phyloP scores from a whole-genome alignment of 1,140 invertebrate species.

The Lucilia sericata region DNA sequence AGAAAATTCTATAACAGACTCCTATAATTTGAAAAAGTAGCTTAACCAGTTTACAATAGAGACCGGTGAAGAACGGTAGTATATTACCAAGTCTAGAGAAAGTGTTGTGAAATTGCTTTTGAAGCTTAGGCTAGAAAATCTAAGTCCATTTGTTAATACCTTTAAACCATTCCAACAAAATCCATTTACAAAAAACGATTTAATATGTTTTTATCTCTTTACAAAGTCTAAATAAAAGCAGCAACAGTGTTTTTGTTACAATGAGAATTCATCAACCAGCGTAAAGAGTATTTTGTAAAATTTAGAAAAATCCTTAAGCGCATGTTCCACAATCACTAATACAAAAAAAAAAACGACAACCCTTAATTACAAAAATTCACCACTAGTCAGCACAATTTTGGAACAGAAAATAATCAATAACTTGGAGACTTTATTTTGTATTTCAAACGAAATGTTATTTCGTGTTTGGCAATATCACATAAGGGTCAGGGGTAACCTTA shows the following conservation, averaged over 20 bases:
- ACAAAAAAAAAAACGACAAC: neutral
- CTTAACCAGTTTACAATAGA: no score
- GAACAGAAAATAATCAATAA: neutral
- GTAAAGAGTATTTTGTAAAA: neutral
- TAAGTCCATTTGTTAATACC: no score
- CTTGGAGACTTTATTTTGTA: neutral
- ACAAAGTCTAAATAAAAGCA: neutral
- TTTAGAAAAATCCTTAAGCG: neutral
- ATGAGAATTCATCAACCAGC: neutral
- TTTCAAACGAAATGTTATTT: neutral
- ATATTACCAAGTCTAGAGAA: no score
- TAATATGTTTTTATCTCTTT: neutral
- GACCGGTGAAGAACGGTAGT: no score
- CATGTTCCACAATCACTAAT: neutral
- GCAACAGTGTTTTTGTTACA: conserved; percentile 7
- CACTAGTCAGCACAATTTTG: neutral
- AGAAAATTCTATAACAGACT: no score
- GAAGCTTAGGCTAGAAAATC: no score
- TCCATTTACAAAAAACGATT: neutral
- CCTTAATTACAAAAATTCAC: neutral
- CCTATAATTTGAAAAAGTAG: no score
- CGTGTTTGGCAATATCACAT: neutral
- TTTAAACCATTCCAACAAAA: no score
- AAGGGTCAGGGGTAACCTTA: conserved; percentile 8
- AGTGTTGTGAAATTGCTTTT: no score